Conservation (phyloP, 2,888 invertebrate genomes). For the Polydrusus pterygomalis region DNA sequence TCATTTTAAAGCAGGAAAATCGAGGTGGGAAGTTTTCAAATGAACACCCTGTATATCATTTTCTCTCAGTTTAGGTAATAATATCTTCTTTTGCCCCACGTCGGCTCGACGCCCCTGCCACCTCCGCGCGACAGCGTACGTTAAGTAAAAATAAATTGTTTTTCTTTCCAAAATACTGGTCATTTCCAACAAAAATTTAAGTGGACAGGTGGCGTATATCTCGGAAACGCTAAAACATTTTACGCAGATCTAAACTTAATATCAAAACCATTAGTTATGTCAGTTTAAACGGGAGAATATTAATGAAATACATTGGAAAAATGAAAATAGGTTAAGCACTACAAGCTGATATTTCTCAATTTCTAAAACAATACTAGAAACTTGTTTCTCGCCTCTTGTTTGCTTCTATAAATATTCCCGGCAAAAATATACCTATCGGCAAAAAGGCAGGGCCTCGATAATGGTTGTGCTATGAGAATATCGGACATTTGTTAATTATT, state of each 20-base stretch:
- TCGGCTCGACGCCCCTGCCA: too few relatives aligned
- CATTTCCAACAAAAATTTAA: slow-evolving; percentile 10
- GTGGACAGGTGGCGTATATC: slow-evolving; percentile 41
- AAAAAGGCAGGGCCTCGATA: slow-evolving; percentile 40
- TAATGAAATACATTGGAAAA: slow-evolving; percentile 18
- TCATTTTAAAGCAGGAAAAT: too few relatives aligned
- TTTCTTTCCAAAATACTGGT: background rate
- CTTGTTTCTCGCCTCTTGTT: slow-evolving; percentile 26
- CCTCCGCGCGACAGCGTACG: background rate
- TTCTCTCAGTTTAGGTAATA: too few relatives aligned
- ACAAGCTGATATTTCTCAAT: slow-evolving; percentile 45
- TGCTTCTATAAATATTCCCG: slow-evolving; percentile 39
- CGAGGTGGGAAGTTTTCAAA: too few relatives aligned
- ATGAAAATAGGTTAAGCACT: slow-evolving; percentile 39
- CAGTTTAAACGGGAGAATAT: slow-evolving; percentile 38
- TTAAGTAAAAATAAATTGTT: slow-evolving; percentile 8
- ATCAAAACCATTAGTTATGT: slow-evolving; percentile 45
- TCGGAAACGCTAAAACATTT: slow-evolving; percentile 35
- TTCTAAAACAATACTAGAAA: slow-evolving; percentile 43
- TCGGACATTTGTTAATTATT: too few relatives aligned
- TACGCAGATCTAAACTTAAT: slow-evolving; percentile 30
- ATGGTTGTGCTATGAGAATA: slow-evolving; percentile 36
- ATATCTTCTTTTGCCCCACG: too few relatives aligned
- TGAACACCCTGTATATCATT: too few relatives aligned
- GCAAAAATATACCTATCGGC: slow-evolving; percentile 47